phyloP scores from a whole-genome alignment of 2,888 invertebrate genomes.

The Petrophora chlorosata region DNA sequence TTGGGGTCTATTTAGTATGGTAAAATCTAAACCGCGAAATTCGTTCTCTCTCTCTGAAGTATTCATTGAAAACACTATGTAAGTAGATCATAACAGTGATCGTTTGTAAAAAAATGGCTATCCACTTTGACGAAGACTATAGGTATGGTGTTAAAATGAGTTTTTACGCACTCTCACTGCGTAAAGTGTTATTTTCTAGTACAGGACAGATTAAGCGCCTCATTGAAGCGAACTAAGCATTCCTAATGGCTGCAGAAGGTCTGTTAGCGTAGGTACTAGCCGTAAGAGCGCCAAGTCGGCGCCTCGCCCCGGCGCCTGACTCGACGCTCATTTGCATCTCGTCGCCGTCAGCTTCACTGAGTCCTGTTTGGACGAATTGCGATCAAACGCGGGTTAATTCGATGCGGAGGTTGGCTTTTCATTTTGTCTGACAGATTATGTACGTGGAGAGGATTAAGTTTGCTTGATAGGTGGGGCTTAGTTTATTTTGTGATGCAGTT shows the following conservation, averaged over 20 bases:
- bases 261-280: constrained; percentile 10
- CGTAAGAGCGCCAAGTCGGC: constrained; percentile 20
- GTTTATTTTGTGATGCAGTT: neutral
- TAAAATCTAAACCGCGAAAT: no score
- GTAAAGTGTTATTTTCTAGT: neutral
- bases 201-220: neutral
- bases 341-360: constrained; percentile 26
- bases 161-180: neutral
- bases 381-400: constrained; percentile 34
- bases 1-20: no score
- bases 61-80: no score
- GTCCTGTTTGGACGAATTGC: constrained; percentile 31
- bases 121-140: no score
- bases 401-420: constrained; percentile 18
- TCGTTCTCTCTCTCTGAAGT: no score
- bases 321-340: constrained; percentile 42
- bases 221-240: constrained; percentile 10
- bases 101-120: no score
- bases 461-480: neutral
- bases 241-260: constrained; percentile 11
- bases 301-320: constrained; percentile 36
- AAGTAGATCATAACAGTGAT: no score
- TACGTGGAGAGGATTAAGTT: no score
- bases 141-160: neutral
- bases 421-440: constrained; percentile 20